Evolutionary conservation across 2,113 vertebrate genomes (phyloP), one percentile per base, ranked within the genome.

Genomic region (Daphoenositta chrysoptera): DNA sequence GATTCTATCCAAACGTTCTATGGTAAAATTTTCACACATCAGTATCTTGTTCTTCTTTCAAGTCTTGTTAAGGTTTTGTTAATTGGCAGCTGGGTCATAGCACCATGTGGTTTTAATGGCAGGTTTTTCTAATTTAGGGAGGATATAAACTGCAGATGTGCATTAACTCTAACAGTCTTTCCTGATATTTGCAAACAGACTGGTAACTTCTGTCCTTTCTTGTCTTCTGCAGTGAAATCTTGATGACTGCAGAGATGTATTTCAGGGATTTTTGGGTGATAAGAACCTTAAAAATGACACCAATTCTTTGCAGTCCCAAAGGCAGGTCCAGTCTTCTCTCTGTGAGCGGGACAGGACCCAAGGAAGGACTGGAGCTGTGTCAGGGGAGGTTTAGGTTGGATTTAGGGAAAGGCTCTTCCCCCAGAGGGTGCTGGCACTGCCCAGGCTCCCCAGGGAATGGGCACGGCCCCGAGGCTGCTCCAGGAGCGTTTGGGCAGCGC

Each of bases 361-460:
- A 24, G 60, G 70, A 12, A 15, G 0, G 3, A 3, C 51, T 58
- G 51, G 23, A 4, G 78, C 61, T 89, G 23, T 2, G 19, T 1
- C 61, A 60, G n/a, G 11, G 10, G 0, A 24, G 33, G 22, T 0
- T 73, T 2, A 1, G 23, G 45, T 0, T 22, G 53, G 69, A 30
- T 21, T 61, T 11, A 11, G 54, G 58, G 21, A 40, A 61, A 61
- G 20, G 16, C 14, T 47, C 16, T 61, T 66, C 14, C 45, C n/a
- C 30, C 68, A 20, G 58, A 89, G 37, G 33, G 22, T 63, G 48
- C 22, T 27, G 42, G 58, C 66, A 56, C 48, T 64, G 66, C 58
- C 21, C 56, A 48, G 70, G 70, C 60, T 75, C 42, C 35, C 42
- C 64, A 73, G 69, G 51, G 54, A 44, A 73, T 53, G 56, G 54